Evolutionary conservation across 1,140 invertebrate genomes (phyloP), one percentile per base, ranked within the genome.

Genomic region (Araneus ventricosus): DNA sequence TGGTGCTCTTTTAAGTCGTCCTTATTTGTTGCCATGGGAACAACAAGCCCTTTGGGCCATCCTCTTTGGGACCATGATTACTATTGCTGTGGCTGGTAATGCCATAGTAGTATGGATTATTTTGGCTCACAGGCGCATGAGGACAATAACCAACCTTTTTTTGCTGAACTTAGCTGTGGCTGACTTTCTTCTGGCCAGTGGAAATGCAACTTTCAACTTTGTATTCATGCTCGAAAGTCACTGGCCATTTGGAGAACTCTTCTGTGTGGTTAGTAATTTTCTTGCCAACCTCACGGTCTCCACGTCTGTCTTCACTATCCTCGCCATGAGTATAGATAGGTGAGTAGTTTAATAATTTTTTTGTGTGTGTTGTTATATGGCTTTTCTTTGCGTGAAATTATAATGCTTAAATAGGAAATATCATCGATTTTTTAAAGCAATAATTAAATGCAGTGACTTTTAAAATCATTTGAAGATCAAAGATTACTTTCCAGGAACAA

Each of bases 241-340:
- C 95, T 99, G 98, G 98, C 97, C 97, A 94, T 99, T 99, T 95
- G 98, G 98, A 14, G 96, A 96, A 3, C 95, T 96, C 90, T 98
- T 98, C 95, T 99, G 98, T 95, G 97, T 97, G 88, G 96, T 98
- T 85, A 98, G 97, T 95, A 98, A 98, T 95, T 99, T 99, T 95
- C 97, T 99, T 90, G 97, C 98, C 2, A 97, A 98, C 94, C 97
- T 98, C 85, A 98, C 98, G 1, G 98, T 99, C 0, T 97, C 98
- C 1, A 97, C 97, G 1, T 98, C 97, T 94, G 98, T 99, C 30
- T 98, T 99, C 94, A 99, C 98, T 0, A 97, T 99, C 52, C 97
- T 97, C 97, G 98, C 98, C 90, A 99, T 99, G 94, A 98, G 98
- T 88, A 97, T 99, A 93, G 99, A 99, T 96, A 97, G 99, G 99